phyloP scores from a whole-genome alignment of 1,140 invertebrate species.

The Cryptotermes secundus region DNA sequence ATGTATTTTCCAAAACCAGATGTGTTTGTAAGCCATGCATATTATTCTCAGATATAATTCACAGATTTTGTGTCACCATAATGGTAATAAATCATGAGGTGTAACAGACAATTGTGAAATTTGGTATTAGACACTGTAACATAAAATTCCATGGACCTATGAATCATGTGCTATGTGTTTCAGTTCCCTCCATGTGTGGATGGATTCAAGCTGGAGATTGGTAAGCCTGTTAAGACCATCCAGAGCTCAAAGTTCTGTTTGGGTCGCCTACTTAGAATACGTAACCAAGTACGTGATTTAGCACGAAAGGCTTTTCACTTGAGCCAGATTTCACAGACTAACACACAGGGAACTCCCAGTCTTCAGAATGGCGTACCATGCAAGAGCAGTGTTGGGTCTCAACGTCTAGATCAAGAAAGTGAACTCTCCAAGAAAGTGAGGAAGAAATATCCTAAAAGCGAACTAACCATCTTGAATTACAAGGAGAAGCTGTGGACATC shows the following conservation, averaged over 20 bases:
- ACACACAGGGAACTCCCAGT: not conserved
- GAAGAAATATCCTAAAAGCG: not conserved
- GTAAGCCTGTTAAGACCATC: constrained; percentile 31
- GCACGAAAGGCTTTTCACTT: constrained; percentile 7
- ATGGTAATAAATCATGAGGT: too few relatives aligned
- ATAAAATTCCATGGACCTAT: too few relatives aligned
- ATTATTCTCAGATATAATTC: too few relatives aligned
- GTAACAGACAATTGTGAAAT: too few relatives aligned
- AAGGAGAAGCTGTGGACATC: constrained; percentile 19
- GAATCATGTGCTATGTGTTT: not conserved
- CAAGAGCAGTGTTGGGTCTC: not conserved
- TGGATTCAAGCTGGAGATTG: constrained; percentile 19
- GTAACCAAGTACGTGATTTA: constrained; percentile 18
- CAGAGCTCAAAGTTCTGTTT: constrained; percentile 34
- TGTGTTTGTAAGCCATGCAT: too few relatives aligned
- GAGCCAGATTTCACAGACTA: not conserved
- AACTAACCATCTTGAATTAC: constrained; percentile 16
- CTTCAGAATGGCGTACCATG: not conserved
- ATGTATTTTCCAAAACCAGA: too few relatives aligned
- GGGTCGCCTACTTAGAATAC: constrained; percentile 26
- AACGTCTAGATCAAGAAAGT: not conserved
- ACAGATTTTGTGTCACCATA: too few relatives aligned
- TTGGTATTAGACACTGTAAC: too few relatives aligned
- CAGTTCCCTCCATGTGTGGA: constrained; percentile 21
- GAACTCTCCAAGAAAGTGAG: constrained; percentile 7